Evolutionary conservation across 1,140 invertebrate genomes (phyloP), one percentile per base, ranked within the genome.

Genomic region (Cyclargus thomasi): DNA sequence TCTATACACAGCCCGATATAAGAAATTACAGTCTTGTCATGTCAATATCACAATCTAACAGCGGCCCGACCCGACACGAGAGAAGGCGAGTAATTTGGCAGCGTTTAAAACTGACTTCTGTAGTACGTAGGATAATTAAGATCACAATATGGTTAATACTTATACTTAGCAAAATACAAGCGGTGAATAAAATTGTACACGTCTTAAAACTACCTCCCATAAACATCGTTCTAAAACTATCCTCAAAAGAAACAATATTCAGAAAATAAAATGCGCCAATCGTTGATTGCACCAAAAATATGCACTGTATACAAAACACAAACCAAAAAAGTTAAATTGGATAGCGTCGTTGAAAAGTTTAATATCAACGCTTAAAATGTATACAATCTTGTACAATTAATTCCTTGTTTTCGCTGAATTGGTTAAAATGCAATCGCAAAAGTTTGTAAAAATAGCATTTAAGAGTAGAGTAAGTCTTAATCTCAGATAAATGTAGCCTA

Each of bases 71-170:
- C 65, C 74, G 77, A 72, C 74, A 77, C 67, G 75, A 71, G 66
- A 72, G 70, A 65, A 65, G 70, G 70, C 72, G 70, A 80, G 76
- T 65, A 53, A 67, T 86, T 86, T 86, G 84, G 84, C 87, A 86
- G 78, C 85, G 73, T 79, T 70, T 71, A 66, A 80, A 76, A 77
- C 76, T 72, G 78, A 81, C 77, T 80, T 70, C 78, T 83, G 76
- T 82, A 77, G 79, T 71, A 80, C 72, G 79, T 79, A 88, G 69
- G 81, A 86, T 78, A 86, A 82, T 81, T 80, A 86, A 81, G 75
- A 86, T 88, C 84, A 88, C 86, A 88, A 83, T 88, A 88, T 82
- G 83, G 79, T 83, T 87, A 87, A 86, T 89, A 87, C 86, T 89
- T 86, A 89, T 87, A 83, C 79, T 86, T 83, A 83, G 74, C 78